Conservation (phyloP, 2,113 vertebrate species). For the Eurypyga helias region DNA sequence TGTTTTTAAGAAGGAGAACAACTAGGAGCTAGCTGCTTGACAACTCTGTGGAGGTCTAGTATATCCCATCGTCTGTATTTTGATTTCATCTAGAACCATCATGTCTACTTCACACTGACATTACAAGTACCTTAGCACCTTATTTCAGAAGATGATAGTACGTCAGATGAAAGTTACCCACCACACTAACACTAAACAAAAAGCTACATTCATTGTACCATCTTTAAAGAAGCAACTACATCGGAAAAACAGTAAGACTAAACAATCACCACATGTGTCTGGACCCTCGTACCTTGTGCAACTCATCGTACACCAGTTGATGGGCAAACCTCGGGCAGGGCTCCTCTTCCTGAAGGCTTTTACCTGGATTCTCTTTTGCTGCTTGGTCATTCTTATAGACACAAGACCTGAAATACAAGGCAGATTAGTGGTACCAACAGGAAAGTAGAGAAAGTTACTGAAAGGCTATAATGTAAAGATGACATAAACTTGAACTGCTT, state of each 20-base stretch:
- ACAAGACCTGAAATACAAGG: constrained; percentile 87
- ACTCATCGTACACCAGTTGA: constrained; percentile 96
- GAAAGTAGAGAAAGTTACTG: neutral
- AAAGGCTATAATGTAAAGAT: neutral
- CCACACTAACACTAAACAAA: neutral
- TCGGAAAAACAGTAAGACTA: neutral
- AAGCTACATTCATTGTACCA: neutral
- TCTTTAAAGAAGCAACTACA: neutral
- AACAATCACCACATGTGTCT: neutral
- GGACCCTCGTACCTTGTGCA: constrained; percentile 89
- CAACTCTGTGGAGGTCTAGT: neutral
- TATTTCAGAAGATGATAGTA: neutral
- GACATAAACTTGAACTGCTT: neutral
- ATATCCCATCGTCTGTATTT: neutral
- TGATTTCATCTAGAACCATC: neutral
- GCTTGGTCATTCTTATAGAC: constrained; percentile 99
- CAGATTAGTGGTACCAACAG: neutral
- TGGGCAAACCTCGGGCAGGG: constrained; percentile 98
- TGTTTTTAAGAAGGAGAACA: neutral
- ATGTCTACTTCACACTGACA: neutral
- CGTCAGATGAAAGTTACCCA: neutral
- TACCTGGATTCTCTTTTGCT: constrained; percentile 92
- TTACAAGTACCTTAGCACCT: neutral
- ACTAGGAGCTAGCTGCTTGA: neutral
- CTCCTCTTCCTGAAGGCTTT: constrained; percentile 95